Base-by-base conservation (phyloP, 2,888 invertebrate genomes). In the Rhagonycha fulva region DNA sequence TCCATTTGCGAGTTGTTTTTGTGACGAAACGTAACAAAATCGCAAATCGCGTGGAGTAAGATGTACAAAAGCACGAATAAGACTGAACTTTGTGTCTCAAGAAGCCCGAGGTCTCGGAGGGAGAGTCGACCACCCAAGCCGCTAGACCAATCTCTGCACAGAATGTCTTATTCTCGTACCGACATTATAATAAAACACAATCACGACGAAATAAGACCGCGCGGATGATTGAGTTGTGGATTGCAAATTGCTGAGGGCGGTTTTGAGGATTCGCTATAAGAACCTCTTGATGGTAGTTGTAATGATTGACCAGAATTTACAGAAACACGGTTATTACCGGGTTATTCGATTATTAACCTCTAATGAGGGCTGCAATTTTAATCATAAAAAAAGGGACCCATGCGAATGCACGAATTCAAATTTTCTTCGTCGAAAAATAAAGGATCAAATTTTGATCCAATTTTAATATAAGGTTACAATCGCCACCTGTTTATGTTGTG, bases 91-190 rank as follows among this genome's bases (percentile, higher is more conserved):
- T 82, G 83, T 82, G 82, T 77, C 72, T 75, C 69, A 68, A 77
- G 70, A 70, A 72, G 77, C 75, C 70, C 73, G 80, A 75, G 78
- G 81, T 78, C 79, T 75, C 81, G 78, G 76, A 78, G 79, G 75
- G 78, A 76, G 74, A 81, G 81, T 81, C 86, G 88, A 87, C 88
- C 88, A 88, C 88, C 88, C 88, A 88, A 85, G 86, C 87, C 84
- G 86, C 86, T 85, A 87, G 87, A 87, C 87, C 88, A 87, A 88
- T 88, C 88, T 87, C 86, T 82, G 86, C 85, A 82, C 86, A 87
- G 87, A 87, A 87, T 87, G 87, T 88, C 88, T 88, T 87, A 87
- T 86, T 87, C 86, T 85, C 85, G 85, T 82, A 80, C 85, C 84
- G 87, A 86, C 87, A 86, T 86, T 85, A 86, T 86, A 87, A 87